These are phyloP conservation scores for Papilio elwesi DNA, from an alignment of 2,888 invertebrate genomes.

Conservation along the genomic window DNA sequence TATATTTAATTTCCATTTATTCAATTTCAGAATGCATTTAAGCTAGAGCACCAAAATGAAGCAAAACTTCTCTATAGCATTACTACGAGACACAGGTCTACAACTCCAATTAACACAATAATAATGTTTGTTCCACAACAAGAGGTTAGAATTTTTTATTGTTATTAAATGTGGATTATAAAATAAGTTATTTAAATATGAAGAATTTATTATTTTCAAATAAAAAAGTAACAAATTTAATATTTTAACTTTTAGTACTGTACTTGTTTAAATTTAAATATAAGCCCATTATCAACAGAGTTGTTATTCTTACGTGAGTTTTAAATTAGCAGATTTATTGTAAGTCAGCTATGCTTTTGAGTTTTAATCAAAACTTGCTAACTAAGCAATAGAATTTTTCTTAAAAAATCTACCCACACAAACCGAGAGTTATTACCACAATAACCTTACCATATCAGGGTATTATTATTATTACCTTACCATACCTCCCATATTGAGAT, in stretches of 20 bases:
- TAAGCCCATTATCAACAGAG: too few relatives aligned
- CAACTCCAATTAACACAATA: constrained; percentile 94
- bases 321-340: too few relatives aligned
- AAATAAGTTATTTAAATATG: not conserved
- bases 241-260: not conserved
- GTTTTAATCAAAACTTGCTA: too few relatives aligned
- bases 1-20: constrained; percentile 39
- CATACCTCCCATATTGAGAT: not conserved
- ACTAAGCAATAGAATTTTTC: not conserved
- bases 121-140: constrained; percentile 99
- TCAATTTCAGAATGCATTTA: constrained; percentile 71
- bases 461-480: too few relatives aligned
- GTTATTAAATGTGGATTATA: not conserved
- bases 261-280: not conserved
- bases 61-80: constrained; percentile 67
- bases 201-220: not conserved
- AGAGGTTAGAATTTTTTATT: constrained; percentile 86
- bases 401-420: not conserved
- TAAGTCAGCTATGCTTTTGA: too few relatives aligned
- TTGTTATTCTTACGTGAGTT: too few relatives aligned
- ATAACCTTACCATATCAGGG: not conserved
- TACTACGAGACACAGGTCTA: constrained; percentile 75
- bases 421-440: not conserved
- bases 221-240: not conserved
- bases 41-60: constrained; percentile 73